Conservation (phyloP, 1,140 invertebrate species). For the Caenorhabditis inopinata region DNA sequence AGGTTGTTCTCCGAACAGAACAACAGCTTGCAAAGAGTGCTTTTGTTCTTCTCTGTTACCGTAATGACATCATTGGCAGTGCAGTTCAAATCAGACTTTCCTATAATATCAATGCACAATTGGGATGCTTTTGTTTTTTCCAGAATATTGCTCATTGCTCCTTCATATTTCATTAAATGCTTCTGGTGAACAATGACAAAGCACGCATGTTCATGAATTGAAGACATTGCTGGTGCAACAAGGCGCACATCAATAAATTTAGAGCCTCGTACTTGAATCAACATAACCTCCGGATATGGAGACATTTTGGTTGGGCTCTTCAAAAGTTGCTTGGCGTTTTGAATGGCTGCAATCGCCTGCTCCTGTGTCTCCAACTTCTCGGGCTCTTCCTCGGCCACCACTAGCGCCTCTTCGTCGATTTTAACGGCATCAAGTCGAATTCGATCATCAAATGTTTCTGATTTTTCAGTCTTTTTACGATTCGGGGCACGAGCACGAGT, state of each 20-base stretch:
- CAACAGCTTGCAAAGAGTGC: neutral
- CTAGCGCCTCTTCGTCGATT: neutral
- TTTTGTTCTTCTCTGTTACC: neutral
- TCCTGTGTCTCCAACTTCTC: slow-evolving; percentile 12
- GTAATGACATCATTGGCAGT: neutral
- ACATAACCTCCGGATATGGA: slow-evolving; percentile 2
- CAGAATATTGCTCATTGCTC: slow-evolving; percentile 20
- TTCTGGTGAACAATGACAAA: slow-evolving; percentile 23
- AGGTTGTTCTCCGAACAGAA: neutral
- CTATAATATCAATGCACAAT: neutral
- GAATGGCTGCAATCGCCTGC: neutral
- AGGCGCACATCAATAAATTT: slow-evolving; percentile 28
- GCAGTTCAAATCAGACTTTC: slow-evolving; percentile 14
- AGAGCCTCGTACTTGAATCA: slow-evolving; percentile 29
- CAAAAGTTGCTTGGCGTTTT: neutral
- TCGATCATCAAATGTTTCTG: neutral
- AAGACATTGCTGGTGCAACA: neutral
- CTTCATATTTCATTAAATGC: slow-evolving; percentile 16
- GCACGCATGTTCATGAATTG: neutral
- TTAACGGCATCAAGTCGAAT: neutral
- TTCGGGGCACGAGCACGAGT: neutral
- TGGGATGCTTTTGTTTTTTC: slow-evolving; percentile 38
- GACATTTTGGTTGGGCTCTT: neutral
- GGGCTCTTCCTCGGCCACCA: neutral
- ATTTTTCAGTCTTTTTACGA: neutral